These are phyloP conservation scores for Lepidurus packardi DNA, from an alignment of 1,140 invertebrate genomes.

Conservation along the genomic window DNA sequence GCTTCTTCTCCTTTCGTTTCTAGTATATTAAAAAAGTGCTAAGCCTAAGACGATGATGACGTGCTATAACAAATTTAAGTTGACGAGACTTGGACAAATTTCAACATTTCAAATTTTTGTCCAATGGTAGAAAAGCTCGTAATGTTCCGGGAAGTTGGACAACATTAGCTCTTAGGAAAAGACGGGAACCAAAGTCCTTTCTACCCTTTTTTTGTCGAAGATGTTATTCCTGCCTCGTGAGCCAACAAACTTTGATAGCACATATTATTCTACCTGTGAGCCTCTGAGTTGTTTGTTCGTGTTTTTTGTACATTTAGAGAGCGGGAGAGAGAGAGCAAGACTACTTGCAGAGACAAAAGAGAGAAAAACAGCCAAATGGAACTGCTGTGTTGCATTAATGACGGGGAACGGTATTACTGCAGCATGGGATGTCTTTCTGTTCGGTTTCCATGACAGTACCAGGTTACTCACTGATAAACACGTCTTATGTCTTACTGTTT, in stretches of 20 bases:
- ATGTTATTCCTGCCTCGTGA: neutral
- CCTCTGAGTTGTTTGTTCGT: neutral
- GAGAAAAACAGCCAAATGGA: neutral
- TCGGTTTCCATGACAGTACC: constrained; percentile 12
- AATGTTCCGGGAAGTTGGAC: too few species aligned
- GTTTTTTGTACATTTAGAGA: neutral
- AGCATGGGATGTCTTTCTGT: neutral
- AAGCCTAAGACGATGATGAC: neutral
- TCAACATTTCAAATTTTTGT: too few species aligned
- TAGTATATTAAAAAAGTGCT: neutral
- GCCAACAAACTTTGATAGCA: neutral
- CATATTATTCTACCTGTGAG: neutral
- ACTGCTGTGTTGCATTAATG: constrained; percentile 15
- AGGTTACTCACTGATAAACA: neutral
- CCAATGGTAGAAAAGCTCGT: too few species aligned
- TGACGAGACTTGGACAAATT: neutral
- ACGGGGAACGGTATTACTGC: neutral
- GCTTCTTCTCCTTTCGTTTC: neutral
- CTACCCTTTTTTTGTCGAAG: neutral
- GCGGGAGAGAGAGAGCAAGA: neutral
- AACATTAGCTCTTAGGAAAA: neutral
- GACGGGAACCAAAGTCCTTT: neutral
- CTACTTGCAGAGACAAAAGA: too few species aligned
- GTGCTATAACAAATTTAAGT: neutral
- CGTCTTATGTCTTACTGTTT: neutral